Base-by-base conservation (phyloP, 2,888 invertebrate genomes). In the Silvanus unidentatus region DNA sequence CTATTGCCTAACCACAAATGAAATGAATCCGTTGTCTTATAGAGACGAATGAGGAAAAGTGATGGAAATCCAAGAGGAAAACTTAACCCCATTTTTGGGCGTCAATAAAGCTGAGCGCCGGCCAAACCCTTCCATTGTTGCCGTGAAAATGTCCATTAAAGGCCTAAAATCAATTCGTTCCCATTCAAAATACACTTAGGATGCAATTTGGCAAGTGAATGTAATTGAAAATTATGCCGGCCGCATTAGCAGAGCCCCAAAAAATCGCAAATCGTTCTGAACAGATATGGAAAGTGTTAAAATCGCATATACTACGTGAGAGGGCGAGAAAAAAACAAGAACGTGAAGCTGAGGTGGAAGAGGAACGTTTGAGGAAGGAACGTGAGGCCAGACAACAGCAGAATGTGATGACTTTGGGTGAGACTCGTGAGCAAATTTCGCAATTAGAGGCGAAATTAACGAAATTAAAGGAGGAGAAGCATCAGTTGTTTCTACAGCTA, bases 391-490 rank as follows among this genome's bases (percentile, higher is more conserved):
- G 89, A 50, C 90, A 93, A 66, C 87, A 93, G 55, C 92, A 94
- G 68, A 92, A 94, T 75, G 91, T 88, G 9, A 87, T 90, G 82
- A 91, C 91, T 4, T 73, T 92, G 40, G 84, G 89, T 53, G 94
- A 96, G 74, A 95, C 94, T 8, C 82, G 90, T 58, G 92, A 93
- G 64, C 92, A 95, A 74, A 89, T 96, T 56, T 77, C 81, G 11
- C 84, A 86, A 55, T 70, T 93, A 29, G 92, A 94, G 61, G 79
- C 81, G 47, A 87, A 88, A 60, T 71, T 95, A 12, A 81, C 85
- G 44, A 80, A 85, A 49, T 72, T 95, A 14, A 90, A 88, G 62
- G 88, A 90, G 60, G 92, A 95, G 59, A 96, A 96, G 64, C 94
- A 95, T 68, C 89, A 93, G 58, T 68, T 95, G 43, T 95, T 96